phyloP scores from a whole-genome alignment of 2,113 vertebrate genomes.

The Nipponia nippon region DNA sequence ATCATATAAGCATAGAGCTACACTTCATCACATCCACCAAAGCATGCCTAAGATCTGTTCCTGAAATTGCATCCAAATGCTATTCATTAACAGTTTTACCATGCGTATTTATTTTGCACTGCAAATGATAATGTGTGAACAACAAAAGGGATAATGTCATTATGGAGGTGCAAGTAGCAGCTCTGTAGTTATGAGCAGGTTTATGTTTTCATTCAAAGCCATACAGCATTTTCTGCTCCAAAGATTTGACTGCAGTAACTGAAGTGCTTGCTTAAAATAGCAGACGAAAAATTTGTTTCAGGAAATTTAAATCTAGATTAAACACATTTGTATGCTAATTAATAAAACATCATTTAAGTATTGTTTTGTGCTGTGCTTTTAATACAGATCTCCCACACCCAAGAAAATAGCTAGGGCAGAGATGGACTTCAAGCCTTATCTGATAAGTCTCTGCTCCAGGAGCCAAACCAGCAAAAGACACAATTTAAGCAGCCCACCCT shows the following conservation, averaged over 20 bases:
- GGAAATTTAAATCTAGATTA: not conserved
- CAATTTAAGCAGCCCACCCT: not conserved
- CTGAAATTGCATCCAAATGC: not conserved
- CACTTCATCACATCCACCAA: not conserved
- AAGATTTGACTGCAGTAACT: not conserved
- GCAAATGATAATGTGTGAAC: not conserved
- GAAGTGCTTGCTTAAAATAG: not conserved
- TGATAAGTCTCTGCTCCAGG: not conserved
- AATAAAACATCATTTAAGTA: not conserved
- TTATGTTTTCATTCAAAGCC: not conserved
- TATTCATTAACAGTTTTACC: not conserved
- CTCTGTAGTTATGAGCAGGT: not conserved
- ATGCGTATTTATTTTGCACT: not conserved
- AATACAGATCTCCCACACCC: not conserved
- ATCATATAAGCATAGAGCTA: fast-evolving
- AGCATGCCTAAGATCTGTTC: not conserved
- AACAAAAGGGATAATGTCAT: not conserved
- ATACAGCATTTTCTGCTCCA: not conserved
- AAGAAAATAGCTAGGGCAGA: not conserved
- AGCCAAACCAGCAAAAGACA: not conserved
- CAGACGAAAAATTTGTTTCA: not conserved
- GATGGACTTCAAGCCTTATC: not conserved
- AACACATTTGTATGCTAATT: not conserved
- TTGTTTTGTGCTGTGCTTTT: not conserved
- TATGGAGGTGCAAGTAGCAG: not conserved